A percentile compares a stretch with the other conserved stretches of the same genome.
phyloP scores from a whole-genome alignment of 2,113 vertebrate genomes.

The Sigmodon hispidus region DNA sequence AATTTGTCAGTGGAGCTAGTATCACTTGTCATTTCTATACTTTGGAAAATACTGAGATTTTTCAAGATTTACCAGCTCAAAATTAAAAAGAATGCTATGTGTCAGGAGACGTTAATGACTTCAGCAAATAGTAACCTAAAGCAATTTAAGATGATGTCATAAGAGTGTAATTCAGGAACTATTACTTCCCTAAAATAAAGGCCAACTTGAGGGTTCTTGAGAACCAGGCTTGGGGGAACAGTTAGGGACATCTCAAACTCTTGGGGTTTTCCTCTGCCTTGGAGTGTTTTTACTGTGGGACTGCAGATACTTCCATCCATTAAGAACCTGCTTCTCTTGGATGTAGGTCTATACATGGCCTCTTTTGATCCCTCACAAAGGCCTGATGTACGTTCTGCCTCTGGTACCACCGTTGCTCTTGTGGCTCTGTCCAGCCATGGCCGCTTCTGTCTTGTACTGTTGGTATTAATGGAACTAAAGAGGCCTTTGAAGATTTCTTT shows the following conservation, averaged over 20 bases:
- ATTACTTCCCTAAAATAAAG: neutral
- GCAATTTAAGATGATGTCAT: neutral
- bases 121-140: neutral
- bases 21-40: constrained; percentile 34
- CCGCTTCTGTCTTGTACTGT: neutral
- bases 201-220: neutral
- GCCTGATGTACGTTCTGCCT: neutral
- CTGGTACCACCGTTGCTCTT: neutral
- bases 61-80: constrained; percentile 6
- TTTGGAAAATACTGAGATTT: constrained; percentile 35
- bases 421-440: neutral
- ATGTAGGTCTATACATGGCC: neutral
- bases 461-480: neutral
- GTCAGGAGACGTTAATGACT: neutral
- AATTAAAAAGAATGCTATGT: neutral
- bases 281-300: neutral
- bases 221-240: neutral
- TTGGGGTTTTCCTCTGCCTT: neutral
- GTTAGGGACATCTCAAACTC: neutral
- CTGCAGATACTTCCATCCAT: neutral
- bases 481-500: neutral
- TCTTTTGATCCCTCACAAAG: neutral
- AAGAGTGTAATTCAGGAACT: neutral
- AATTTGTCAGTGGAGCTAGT: neutral
- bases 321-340: constrained; percentile 17